phyloP scores from a whole-genome alignment of 2,797 vertebrate species.

The Liasis olivaceus region DNA sequence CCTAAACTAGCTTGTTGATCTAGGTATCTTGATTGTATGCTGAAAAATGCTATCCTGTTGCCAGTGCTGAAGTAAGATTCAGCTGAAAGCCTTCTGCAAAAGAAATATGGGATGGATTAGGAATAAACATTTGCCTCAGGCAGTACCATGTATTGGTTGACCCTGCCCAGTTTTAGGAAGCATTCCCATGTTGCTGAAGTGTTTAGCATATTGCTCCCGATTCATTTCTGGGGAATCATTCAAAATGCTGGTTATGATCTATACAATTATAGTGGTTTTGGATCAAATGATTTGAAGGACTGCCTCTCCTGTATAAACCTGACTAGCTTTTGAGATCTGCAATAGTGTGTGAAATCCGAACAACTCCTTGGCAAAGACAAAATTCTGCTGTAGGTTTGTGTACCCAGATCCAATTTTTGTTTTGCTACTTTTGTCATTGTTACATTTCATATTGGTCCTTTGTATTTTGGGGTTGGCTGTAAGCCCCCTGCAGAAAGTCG shows the following conservation, averaged over 20 bases:
- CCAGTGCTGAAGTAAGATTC: background rate
- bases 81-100: background rate
- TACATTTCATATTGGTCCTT: background rate
- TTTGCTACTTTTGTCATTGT: background rate
- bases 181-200: background rate
- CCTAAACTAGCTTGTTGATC: background rate
- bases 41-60: background rate
- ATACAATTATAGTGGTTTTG: background rate
- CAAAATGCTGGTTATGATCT: background rate
- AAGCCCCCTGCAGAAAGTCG: background rate
- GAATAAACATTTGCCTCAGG: background rate
- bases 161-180: background rate
- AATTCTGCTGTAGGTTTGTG: background rate
- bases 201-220: background rate
- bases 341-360: background rate
- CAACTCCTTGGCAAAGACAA: background rate
- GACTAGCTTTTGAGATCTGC: background rate
- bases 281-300: background rate
- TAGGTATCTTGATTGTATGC: background rate
- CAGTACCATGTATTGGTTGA: background rate
- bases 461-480: background rate
- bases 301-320: background rate
- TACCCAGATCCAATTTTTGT: background rate
- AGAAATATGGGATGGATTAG: background rate
- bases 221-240: background rate